Percentiles rank a stretch among this genome's conserved stretches.
These are phyloP conservation scores for Delphinus delphis DNA, from an alignment of 2,113 vertebrate species.

Conservation along the genomic window DNA sequence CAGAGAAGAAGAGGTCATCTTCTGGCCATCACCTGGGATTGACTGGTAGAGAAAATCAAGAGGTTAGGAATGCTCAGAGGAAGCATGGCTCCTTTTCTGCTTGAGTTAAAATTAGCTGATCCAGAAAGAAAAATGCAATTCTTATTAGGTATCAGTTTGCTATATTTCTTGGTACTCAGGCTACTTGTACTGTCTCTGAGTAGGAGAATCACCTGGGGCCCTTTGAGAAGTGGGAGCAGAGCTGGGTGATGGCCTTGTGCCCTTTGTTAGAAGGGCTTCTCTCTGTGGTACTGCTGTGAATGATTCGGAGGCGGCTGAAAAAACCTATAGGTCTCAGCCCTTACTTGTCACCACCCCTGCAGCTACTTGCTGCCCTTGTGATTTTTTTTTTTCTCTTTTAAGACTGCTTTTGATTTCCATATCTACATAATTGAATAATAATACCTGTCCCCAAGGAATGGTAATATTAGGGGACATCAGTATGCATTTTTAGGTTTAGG, in stretches of 20 bases:
- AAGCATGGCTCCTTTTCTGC: slow-evolving; percentile 36
- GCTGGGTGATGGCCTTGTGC: neutral
- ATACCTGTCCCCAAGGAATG: neutral
- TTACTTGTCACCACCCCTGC: neutral
- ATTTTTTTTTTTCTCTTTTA: neutral
- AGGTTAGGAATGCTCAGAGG: neutral
- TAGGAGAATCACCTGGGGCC: neutral
- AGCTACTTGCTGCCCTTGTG: neutral
- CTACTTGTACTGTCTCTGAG: neutral
- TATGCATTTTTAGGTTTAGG: slow-evolving; percentile 33
- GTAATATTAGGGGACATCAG: neutral
- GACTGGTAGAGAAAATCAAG: neutral
- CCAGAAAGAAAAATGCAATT: neutral
- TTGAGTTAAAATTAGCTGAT: slow-evolving; percentile 17
- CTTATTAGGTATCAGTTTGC: neutral
- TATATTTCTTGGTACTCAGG: neutral
- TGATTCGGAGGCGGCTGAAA: neutral
- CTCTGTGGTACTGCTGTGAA: neutral
- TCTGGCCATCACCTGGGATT: neutral
- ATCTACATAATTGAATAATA: neutral
- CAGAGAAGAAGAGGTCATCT: neutral
- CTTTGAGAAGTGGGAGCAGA: neutral
- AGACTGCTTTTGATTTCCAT: slow-evolving; percentile 18
- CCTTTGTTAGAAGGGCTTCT: neutral
- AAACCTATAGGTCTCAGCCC: neutral